A percentile compares a stretch with the other conserved stretches of the same genome.
phyloP scores from a whole-genome alignment of 2,113 vertebrate species.

The Campylomormyrus tamandua region DNA sequence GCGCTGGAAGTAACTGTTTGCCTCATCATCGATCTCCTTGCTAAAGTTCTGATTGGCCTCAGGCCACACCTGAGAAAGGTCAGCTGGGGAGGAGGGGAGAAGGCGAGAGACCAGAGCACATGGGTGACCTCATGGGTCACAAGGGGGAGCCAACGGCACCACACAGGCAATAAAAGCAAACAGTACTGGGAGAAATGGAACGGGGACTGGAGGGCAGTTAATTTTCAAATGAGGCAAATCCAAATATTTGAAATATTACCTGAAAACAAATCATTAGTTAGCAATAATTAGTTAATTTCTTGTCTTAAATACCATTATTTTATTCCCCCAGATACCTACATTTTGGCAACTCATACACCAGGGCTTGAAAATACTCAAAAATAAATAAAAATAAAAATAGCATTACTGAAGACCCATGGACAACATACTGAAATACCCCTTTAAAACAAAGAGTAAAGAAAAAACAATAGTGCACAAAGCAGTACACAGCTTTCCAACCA shows the following conservation, averaged over 20 bases:
- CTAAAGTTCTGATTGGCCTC: slow-evolving; percentile 99
- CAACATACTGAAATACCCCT: not conserved
- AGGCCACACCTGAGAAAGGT: slow-evolving; percentile 99
- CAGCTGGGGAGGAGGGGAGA: slow-evolving; percentile 60
- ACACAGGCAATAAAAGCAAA: not conserved
- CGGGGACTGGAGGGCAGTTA: not conserved
- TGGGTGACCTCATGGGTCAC: not conserved
- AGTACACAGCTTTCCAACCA: not conserved
- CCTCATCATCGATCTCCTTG: slow-evolving; percentile 98
- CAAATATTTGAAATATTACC: not conserved
- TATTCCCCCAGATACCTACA: not conserved
- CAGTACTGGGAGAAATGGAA: not conserved
- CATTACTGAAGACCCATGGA: not conserved
- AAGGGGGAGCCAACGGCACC: not conserved
- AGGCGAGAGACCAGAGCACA: slow-evolving; percentile 11
- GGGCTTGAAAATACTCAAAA: not conserved
- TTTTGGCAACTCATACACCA: not conserved
- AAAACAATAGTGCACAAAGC: not conserved
- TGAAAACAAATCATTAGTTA: not conserved
- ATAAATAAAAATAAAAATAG: not conserved
- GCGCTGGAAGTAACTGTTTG: slow-evolving; percentile 98
- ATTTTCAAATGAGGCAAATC: not conserved
- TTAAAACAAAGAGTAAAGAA: not conserved
- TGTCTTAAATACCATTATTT: not conserved
- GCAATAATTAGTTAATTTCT: not conserved